Evolutionary conservation across 2,797 vertebrate species (phyloP), one percentile per base, ranked within the genome.

Genomic region (Sebastes oblongus): DNA sequence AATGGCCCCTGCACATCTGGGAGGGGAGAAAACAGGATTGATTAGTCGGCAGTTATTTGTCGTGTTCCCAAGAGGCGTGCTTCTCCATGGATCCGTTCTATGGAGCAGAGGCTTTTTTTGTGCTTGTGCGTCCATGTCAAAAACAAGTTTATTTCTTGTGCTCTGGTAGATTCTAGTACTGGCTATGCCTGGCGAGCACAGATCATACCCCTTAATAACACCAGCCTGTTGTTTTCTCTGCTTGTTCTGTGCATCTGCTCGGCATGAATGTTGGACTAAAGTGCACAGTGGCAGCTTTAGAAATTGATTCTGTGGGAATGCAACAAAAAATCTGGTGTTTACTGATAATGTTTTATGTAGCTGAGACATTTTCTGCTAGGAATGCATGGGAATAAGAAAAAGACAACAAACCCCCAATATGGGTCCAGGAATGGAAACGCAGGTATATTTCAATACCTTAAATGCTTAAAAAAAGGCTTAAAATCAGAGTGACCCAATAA

Each of bases 1-100:
- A 91, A 90, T 77, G 74, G 75, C 64, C 75, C 76, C 69, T 39
- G 55, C 14, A 46, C 27, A 39, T 75, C 30, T 55, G 55, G 72
- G 39, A 13, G 72, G 72, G 76, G 66, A 56, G 60, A 80, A 78
- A 81, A 65, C 13, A 36, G 66, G 75, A 72, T 42, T 22, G 68
- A 78, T 73, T 46, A 46, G 66, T 68, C 20, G 85, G 86, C 90
- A 91, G 88, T 87, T 80, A 46, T 80, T 77, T 55, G 55, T 76
- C 32, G 32, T 77, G 78, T 65, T 84, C 54, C 62, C 72, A 73
- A 29, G 39, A 66, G 50, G 56, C 7, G 34, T 70, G 74, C 58
- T 72, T 67, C 55, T 77, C 59, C 34, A 25, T 67, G 32, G 4
- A 65, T 46, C 8, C 32, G 9, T 68, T 36, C 20, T 20, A 20